Conservation (phyloP, 2,797 vertebrate genomes). For the Gymnoscopelus microlampas region DNA sequence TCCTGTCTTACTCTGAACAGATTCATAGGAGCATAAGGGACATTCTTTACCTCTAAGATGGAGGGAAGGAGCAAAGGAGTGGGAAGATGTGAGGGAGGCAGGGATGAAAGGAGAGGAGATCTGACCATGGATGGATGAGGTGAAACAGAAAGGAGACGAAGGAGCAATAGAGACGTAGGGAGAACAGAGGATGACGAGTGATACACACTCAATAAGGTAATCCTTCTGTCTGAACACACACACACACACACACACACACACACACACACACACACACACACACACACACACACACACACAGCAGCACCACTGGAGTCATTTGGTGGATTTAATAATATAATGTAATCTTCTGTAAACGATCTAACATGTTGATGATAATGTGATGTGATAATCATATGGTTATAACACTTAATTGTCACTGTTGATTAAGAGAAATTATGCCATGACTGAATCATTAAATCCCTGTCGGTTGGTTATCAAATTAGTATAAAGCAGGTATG, state of each 20-base stretch:
- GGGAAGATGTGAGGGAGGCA: background rate
- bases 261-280: constrained; percentile 6
- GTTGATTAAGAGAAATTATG: no score
- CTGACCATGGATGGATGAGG: background rate
- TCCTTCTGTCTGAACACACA: background rate
- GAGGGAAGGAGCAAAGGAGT: background rate
- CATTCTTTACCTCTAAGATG: constrained; percentile 55
- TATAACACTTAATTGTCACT: no score
- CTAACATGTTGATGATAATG: no score
- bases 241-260: constrained; percentile 6
- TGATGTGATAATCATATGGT: no score
- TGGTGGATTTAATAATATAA: background rate
- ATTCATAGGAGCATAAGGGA: constrained; percentile 48
- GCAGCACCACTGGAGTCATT: background rate
- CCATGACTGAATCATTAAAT: no score
- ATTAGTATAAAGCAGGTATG: no score
- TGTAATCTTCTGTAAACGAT: no score
- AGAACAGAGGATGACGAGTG: background rate
- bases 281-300: background rate
- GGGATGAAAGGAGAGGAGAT: constrained; percentile 4
- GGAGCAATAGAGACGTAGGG: background rate
- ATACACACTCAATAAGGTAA: background rate
- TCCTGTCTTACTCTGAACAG: constrained; percentile 33
- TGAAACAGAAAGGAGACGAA: background rate
- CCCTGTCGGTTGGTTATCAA: no score